These are phyloP conservation scores for Torymus aiolomorphi DNA, from an alignment of 2,888 invertebrate species.

Conservation along the genomic window DNA sequence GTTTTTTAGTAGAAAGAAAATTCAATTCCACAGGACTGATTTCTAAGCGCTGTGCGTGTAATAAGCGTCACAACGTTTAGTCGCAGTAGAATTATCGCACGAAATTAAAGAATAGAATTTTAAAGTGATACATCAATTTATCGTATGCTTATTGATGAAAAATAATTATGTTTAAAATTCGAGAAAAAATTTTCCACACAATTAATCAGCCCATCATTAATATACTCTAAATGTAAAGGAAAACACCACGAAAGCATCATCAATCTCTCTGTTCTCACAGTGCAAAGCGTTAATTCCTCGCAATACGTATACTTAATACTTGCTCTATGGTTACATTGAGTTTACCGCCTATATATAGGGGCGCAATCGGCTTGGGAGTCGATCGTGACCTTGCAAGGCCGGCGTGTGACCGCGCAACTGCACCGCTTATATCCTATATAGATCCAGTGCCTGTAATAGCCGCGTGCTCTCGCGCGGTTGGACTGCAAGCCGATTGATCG, in stretches of 20 bases:
- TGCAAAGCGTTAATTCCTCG: too few relatives aligned
- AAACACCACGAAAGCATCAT: too few relatives aligned
- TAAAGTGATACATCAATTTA: too few relatives aligned
- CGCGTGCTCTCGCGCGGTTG: too few relatives aligned
- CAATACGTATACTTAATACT: too few relatives aligned
- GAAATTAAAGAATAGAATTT: constrained; percentile 1
- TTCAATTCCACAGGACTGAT: constrained; percentile 2
- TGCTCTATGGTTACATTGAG: too few relatives aligned
- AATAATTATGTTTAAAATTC: neutral
- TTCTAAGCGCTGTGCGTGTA: constrained; percentile 14
- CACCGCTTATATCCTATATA: neutral
- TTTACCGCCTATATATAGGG: too few relatives aligned
- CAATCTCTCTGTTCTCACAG: too few relatives aligned
- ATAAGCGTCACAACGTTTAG: constrained; percentile 17
- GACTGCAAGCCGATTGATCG: constrained; percentile 6
- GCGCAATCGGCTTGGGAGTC: neutral
- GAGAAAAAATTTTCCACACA: neutral
- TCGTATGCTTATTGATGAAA: too few relatives aligned
- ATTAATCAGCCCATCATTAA: too few relatives aligned
- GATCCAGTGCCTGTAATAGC: too few relatives aligned
- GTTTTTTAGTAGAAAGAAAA: constrained; percentile 16
- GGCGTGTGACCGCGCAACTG: neutral
- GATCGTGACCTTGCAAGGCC: constrained; percentile 35
- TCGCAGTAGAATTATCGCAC: neutral
- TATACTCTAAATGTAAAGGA: too few relatives aligned